phyloP scores from a whole-genome alignment of 1,140 invertebrate species.

The Ceratosolen solmsi region DNA sequence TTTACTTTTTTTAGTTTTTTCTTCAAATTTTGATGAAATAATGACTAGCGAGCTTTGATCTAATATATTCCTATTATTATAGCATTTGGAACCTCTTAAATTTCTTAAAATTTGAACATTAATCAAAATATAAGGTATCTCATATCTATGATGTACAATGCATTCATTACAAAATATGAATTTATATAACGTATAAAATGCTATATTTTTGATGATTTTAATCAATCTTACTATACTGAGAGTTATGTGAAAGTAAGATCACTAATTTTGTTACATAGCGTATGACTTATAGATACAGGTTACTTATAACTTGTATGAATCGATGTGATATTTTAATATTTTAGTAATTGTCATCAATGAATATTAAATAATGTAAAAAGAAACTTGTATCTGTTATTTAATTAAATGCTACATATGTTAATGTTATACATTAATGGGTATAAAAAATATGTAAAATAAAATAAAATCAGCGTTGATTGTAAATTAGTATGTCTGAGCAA shows the following conservation, averaged over 20 bases:
- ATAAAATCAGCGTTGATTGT: conserved; percentile 16
- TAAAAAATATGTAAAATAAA: conserved; percentile 31
- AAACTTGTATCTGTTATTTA: conserved; percentile 34
- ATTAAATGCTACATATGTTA: conserved; percentile 36
- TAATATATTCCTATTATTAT: too few species aligned
- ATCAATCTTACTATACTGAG: conserved; percentile 32
- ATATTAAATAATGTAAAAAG: conserved; percentile 43
- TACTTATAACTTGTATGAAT: conserved; percentile 1
- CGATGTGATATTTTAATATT: conserved; percentile 51
- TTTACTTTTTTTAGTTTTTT: too few species aligned
- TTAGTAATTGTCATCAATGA: conserved; percentile 18
- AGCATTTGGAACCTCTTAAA: too few species aligned
- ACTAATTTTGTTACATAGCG: conserved; percentile 39
- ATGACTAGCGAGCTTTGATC: too few species aligned
- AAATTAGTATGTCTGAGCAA: conserved; percentile 40
- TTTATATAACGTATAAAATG: neutral
- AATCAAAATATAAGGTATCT: too few species aligned
- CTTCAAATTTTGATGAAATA: too few species aligned
- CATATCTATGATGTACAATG: too few species aligned
- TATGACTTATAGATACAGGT: conserved; percentile 31
- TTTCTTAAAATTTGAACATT: too few species aligned
- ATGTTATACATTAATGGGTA: conserved; percentile 10
- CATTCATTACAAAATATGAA: too few species aligned
- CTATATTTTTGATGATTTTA: conserved; percentile 27
- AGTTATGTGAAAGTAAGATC: conserved; percentile 32